Evolutionary conservation across 2,113 vertebrate genomes (phyloP).

Genomic region (Suncus etruscus): DNA sequence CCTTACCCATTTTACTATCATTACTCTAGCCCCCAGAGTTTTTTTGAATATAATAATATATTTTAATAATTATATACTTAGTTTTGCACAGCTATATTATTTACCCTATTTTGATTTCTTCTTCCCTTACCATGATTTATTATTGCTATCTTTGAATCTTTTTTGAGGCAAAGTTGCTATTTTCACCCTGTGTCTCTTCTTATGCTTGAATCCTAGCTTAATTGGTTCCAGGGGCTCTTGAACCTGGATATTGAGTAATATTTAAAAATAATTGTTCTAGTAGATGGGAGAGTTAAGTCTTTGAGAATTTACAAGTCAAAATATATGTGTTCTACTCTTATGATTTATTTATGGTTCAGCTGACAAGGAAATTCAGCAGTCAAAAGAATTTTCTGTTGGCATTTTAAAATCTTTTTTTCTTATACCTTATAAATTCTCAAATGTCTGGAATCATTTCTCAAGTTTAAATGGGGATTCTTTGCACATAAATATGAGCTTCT

Average conservation of each 20-base stretch:
- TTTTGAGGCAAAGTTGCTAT: background rate
- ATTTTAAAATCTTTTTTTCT: constrained; percentile 9
- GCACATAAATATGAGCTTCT: background rate
- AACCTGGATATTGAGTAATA: background rate
- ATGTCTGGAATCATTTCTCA: background rate
- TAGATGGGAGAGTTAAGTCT: background rate
- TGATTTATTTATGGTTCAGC: background rate
- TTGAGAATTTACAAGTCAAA: background rate
- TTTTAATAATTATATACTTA: background rate
- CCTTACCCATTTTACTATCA: too few relatives aligned
- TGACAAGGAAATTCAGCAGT: background rate
- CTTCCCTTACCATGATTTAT: background rate
- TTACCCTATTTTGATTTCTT: background rate
- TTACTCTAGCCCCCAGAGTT: too few relatives aligned
- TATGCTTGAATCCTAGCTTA: background rate
- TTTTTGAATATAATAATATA: background rate
- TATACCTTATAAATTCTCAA: background rate
- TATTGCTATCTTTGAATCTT: background rate
- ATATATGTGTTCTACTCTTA: background rate
- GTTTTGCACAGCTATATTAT: too few relatives aligned
- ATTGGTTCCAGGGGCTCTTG: background rate
- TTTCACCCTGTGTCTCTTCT: background rate
- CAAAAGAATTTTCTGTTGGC: background rate
- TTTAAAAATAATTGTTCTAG: background rate
- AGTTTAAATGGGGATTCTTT: background rate